phyloP scores from a whole-genome alignment of 1,140 invertebrate species.

The Platyura marginata region DNA sequence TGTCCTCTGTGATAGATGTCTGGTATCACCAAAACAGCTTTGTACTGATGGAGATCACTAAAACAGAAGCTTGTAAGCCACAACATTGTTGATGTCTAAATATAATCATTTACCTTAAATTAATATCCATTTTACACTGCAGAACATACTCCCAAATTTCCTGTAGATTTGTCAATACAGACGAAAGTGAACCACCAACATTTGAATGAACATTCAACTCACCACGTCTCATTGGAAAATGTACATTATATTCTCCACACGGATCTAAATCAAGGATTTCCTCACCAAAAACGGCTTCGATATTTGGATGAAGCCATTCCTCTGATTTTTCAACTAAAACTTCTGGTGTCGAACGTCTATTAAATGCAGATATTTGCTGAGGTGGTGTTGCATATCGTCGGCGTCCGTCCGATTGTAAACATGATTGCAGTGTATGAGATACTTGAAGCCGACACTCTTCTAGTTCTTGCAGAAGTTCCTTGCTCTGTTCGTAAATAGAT shows the following conservation, averaged over 20 bases:
- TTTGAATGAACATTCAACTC: constrained; percentile 70
- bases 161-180: constrained; percentile 68
- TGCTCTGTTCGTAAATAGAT: too few relatives aligned
- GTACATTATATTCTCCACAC: constrained; percentile 56
- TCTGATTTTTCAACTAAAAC: constrained; percentile 29
- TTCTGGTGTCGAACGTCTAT: constrained; percentile 54
- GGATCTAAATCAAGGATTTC: constrained; percentile 55
- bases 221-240: constrained; percentile 75
- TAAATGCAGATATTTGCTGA: constrained; percentile 72
- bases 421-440: constrained; percentile 67
- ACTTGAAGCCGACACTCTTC: constrained; percentile 67
- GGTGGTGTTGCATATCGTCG: constrained; percentile 66
- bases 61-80: too few relatives aligned
- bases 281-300: constrained; percentile 40
- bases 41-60: constrained; percentile 62
- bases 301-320: constrained; percentile 38
- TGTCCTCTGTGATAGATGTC: constrained; percentile 81
- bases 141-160: constrained; percentile 74
- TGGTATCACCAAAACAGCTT: constrained; percentile 74
- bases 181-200: constrained; percentile 65
- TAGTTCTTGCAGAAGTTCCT: constrained; percentile 37
- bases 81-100: too few relatives aligned
- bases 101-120: constrained; percentile 4
- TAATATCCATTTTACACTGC: constrained; percentile 42
- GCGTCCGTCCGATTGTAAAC: constrained; percentile 60